phyloP scores from a whole-genome alignment of 2,797 vertebrate genomes.

The Hemitrygon akajei region DNA sequence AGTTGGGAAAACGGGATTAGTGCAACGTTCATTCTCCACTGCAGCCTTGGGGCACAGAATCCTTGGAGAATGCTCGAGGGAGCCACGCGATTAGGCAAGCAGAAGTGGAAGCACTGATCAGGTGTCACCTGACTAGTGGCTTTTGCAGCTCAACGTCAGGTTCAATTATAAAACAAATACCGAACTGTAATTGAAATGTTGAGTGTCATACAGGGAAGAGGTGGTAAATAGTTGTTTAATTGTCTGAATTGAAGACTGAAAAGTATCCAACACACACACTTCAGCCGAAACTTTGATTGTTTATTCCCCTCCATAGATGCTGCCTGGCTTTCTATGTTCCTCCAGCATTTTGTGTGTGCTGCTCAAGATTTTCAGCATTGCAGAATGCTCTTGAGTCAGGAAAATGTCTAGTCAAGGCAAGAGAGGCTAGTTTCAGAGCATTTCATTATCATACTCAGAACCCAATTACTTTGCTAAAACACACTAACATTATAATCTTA shows the following conservation, averaged over 20 bases:
- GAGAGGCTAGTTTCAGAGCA: not conserved
- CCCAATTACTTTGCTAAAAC: not conserved
- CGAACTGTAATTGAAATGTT: not conserved
- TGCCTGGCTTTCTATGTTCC: too few relatives aligned
- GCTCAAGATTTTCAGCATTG: too few relatives aligned
- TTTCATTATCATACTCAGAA: not conserved
- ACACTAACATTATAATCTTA: not conserved
- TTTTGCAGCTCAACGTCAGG: not conserved
- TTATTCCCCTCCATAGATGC: too few relatives aligned
- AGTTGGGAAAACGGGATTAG: too few relatives aligned
- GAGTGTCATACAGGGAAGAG: not conserved
- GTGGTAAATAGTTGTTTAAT: not conserved
- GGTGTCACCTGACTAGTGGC: not conserved
- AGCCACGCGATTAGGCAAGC: not conserved
- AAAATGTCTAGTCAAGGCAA: not conserved
- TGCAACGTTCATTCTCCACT: too few relatives aligned
- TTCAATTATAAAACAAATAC: not conserved
- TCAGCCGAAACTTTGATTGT: too few relatives aligned
- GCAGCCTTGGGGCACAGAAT: too few relatives aligned
- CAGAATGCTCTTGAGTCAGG: too few relatives aligned
- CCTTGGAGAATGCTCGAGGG: not conserved
- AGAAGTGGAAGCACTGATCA: not conserved
- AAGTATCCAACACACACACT: too few relatives aligned
- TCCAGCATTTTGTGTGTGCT: too few relatives aligned
- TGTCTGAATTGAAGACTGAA: not conserved